Evolutionary conservation across 1,140 invertebrate species (phyloP), one percentile per base, ranked within the genome.

Genomic region (Drosophila repletoides): DNA sequence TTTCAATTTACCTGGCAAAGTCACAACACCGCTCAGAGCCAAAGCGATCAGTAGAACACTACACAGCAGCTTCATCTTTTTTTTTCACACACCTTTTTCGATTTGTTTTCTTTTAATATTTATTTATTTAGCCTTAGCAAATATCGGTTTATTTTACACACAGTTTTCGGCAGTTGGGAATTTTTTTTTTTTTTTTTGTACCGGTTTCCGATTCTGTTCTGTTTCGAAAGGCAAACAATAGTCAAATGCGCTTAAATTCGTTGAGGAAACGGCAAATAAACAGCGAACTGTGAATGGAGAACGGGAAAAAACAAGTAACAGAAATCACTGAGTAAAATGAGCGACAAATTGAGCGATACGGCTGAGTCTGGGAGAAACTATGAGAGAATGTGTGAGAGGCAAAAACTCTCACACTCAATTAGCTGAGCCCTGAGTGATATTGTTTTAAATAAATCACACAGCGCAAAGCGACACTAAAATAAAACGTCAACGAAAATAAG

Each of bases 231-330:
- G 66, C 80, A 86, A 84, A 84, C 80, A 86, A 72, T 72, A 71
- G 71, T 75, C 55, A 80, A 84, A 84, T 84, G 80, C 72, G 80
- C 71, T 86, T 79, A 76, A 86, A 80, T 80, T 67, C 66, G 77
- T 87, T 75, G 80, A 84, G 80, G 80, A 86, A 84, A 71, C 80
- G 75, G 64, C 76, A 84, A 84, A 84, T 84, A 84, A 84, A 67
- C 67, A 60, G 61, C 48, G 21, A 72, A 60, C 28, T 38, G n/a
- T n/a, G n/a, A n/a, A n/a, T n/a, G n/a, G n/a, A n/a, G n/a, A n/a
- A n/a, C n/a, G n/a, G n/a, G 56, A 58, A 52, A 43, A 28, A 28
- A 51, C 36, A 12, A 46, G 33, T 43, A 43, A 29, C 31, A 45
- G 26, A 69, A 63, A 51, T 58, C 36, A 51, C 34, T 56, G 45